These are phyloP conservation scores for Coptodon rendalli DNA, from an alignment of 2,113 vertebrate genomes.

Conservation along the genomic window DNA sequence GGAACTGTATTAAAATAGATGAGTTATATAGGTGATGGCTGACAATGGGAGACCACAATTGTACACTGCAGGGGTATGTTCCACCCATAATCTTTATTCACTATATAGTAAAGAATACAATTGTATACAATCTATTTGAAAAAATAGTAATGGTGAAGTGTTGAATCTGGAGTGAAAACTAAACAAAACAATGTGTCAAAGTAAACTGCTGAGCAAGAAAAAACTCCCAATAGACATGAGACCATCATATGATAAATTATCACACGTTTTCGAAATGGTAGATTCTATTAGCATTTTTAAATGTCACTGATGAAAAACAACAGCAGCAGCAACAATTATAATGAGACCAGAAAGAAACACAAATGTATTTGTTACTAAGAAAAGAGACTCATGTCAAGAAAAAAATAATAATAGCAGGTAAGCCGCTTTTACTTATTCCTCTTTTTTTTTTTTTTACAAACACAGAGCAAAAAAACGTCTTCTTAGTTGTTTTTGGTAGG, in stretches of 20 bases:
- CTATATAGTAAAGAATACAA: not conserved
- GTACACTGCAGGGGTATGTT: too few species aligned
- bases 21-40: not conserved
- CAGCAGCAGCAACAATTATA: constrained; percentile 23
- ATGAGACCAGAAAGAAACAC: constrained; percentile 5
- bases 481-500: not conserved
- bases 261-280: constrained; percentile 8
- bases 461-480: not conserved
- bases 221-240: not conserved
- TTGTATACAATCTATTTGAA: not conserved
- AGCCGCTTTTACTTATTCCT: not conserved
- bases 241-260: constrained; percentile 45
- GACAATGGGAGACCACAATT: not conserved
- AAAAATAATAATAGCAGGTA: not conserved
- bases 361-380: not conserved
- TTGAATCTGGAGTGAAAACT: not conserved
- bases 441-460: not conserved
- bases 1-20: not conserved
- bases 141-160: not conserved
- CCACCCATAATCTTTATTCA: not conserved
- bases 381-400: not conserved
- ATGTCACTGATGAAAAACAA: constrained; percentile 54
- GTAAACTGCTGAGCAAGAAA: constrained; percentile 21
- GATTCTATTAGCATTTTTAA: constrained; percentile 60
- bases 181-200: not conserved